Conservation (phyloP, 2,113 vertebrate genomes). For the Porphyrio hochstetteri region DNA sequence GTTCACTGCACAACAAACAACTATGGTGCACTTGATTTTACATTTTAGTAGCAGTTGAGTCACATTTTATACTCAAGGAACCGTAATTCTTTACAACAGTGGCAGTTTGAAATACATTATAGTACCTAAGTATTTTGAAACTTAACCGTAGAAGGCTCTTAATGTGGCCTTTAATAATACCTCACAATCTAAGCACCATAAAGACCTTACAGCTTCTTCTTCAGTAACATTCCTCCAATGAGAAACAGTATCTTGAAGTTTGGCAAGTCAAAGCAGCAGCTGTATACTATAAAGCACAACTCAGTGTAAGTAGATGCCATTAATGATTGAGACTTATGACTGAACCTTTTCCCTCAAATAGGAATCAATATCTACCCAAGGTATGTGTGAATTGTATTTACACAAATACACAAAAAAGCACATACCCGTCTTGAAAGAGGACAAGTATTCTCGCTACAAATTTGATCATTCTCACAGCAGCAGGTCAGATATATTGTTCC, state of each 20-base stretch:
- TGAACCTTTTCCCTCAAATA: background rate
- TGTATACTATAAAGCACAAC: background rate
- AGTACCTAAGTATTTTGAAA: background rate
- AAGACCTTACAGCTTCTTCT: background rate
- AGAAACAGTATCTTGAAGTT: background rate
- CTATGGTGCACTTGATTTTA: background rate
- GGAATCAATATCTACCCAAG: background rate
- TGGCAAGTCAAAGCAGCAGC: conserved; percentile 29
- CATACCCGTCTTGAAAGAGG: background rate
- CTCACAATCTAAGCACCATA: background rate
- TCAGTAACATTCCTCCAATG: background rate
- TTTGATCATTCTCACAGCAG: background rate
- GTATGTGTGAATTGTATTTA: background rate
- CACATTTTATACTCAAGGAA: background rate
- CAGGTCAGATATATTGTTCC: background rate
- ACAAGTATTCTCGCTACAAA: background rate
- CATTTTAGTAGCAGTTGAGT: background rate
- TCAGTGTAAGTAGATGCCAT: background rate
- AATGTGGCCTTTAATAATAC: conserved; percentile 5
- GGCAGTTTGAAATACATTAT: background rate
- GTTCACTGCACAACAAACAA: background rate
- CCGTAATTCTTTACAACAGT: background rate
- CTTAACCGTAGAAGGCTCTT: background rate
- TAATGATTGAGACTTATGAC: background rate
- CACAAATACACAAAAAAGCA: background rate